Evolutionary conservation across 2,113 vertebrate genomes (phyloP).

Genomic region (Tylochromis polylepis): DNA sequence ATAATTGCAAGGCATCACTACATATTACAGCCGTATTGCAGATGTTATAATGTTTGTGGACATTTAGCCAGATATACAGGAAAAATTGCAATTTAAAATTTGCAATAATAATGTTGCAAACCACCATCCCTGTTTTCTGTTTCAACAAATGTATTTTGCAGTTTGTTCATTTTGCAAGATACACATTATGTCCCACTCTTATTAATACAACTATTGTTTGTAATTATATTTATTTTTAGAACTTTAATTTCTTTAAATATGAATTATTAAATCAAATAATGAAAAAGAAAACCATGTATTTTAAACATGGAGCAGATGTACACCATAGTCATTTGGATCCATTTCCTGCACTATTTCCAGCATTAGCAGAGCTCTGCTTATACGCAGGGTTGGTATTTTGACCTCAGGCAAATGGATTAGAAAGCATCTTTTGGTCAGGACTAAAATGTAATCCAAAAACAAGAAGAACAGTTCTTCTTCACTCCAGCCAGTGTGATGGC

Average conservation of each 20-base stretch:
- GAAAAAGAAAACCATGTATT: background rate
- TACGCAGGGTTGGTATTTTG: background rate
- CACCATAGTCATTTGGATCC: background rate
- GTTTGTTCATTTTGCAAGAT: background rate
- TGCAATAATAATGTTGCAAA: background rate
- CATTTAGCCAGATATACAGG: background rate
- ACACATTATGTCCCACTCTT: background rate
- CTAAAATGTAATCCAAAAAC: background rate
- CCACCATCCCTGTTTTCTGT: background rate
- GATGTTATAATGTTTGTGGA: background rate
- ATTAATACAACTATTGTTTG: background rate
- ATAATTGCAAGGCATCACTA: background rate
- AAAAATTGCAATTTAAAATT: background rate
- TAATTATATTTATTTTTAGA: background rate
- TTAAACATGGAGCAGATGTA: background rate
- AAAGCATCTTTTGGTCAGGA: conserved; percentile 2
- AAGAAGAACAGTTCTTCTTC: background rate
- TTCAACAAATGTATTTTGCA: background rate
- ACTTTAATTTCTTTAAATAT: background rate
- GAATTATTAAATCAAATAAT: background rate
- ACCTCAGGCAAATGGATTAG: background rate
- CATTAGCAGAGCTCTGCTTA: background rate
- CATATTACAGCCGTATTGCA: background rate
- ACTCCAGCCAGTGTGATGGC: background rate
- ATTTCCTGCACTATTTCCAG: background rate